These are phyloP conservation scores for Pseudomyrmex flavicornis DNA, from an alignment of 1,140 invertebrate genomes.

Conservation along the genomic window DNA sequence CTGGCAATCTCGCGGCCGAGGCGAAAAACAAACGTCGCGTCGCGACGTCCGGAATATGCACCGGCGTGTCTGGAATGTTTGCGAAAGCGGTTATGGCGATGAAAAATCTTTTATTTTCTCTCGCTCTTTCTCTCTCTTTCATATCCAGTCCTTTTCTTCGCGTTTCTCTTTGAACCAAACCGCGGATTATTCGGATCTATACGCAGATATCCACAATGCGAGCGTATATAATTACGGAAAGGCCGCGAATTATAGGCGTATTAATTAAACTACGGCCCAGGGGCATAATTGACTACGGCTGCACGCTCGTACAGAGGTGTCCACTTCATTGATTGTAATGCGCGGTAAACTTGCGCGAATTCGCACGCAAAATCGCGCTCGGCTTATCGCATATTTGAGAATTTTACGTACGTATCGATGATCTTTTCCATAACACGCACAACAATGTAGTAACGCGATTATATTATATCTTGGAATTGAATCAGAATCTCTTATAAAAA, in stretches of 20 bases:
- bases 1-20: conserved; percentile 27
- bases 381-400: conserved; percentile 39
- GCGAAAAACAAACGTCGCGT: conserved; percentile 49
- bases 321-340: conserved; percentile 73
- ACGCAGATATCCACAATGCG: conserved; percentile 42
- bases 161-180: neutral
- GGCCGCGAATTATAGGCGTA: conserved; percentile 63
- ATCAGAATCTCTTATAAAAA: too few species aligned
- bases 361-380: conserved; percentile 42
- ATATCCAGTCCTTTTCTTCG: neutral
- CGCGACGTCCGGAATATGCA: conserved; percentile 5
- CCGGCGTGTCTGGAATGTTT: conserved; percentile 2
- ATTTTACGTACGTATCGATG: neutral
- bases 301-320: conserved; percentile 57
- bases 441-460: neutral
- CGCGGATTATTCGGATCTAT: conserved; percentile 56
- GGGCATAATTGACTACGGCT: conserved; percentile 49
- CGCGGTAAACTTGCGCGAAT: conserved; percentile 65
- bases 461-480: too few species aligned
- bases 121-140: conserved; percentile 7
- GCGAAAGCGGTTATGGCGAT: conserved; percentile 14
- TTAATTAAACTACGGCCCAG: conserved; percentile 60
- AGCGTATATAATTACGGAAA: conserved; percentile 63
- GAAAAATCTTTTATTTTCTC: conserved; percentile 27
- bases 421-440: neutral